A percentile compares a stretch with the other conserved stretches of the same genome.
Evolutionary conservation across 1,140 invertebrate species (phyloP).

Genomic region (Mya arenaria): DNA sequence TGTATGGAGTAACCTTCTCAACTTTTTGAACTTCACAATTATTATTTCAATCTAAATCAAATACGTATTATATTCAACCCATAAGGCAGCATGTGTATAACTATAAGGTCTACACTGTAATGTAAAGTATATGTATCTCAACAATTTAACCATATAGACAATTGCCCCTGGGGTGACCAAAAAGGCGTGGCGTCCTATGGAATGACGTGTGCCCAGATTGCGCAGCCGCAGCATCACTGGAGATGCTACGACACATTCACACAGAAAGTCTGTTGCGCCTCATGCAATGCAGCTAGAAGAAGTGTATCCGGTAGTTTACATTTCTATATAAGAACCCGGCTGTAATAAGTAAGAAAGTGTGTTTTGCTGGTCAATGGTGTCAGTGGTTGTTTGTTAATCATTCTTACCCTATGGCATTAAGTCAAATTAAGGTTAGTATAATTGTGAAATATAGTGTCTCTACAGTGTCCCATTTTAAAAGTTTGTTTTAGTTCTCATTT

Average conservation of each 20-base stretch:
- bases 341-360: neutral
- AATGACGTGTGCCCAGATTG: slow-evolving; percentile 38
- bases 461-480: neutral
- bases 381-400: neutral
- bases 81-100: too few species aligned
- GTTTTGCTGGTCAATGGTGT: neutral
- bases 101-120: too few species aligned
- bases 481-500: neutral
- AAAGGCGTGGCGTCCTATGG: slow-evolving; percentile 21
- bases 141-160: too few species aligned
- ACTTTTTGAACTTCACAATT: too few species aligned
- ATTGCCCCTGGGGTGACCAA: slow-evolving; percentile 35
- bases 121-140: too few species aligned
- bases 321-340: neutral
- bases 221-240: slow-evolving; percentile 34
- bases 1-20: too few species aligned
- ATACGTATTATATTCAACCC: too few species aligned
- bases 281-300: slow-evolving; percentile 15
- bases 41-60: too few species aligned
- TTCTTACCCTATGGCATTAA: neutral
- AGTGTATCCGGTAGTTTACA: neutral
- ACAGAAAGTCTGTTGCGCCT: slow-evolving; percentile 16
- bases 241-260: slow-evolving; percentile 41
- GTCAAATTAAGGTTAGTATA: neutral
- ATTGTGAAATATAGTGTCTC: neutral